A percentile compares a stretch with the other conserved stretches of the same genome.
These are phyloP conservation scores for Diplolepis rosae DNA, from an alignment of 2,888 invertebrate genomes.

Conservation along the genomic window DNA sequence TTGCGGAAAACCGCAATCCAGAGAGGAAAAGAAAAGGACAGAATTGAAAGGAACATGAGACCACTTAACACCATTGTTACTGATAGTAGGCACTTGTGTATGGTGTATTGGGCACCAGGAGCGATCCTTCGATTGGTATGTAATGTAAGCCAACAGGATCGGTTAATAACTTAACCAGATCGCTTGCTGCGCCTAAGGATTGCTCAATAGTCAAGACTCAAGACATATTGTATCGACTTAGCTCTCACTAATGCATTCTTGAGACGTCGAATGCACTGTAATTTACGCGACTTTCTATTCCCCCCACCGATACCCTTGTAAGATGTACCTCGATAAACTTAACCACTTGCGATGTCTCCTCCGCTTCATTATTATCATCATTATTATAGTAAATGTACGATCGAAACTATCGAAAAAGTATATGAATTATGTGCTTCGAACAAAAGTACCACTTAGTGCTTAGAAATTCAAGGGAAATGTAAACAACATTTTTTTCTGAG, in stretches of 20 bases:
- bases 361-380: not conserved
- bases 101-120: constrained; percentile 6
- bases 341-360: not conserved
- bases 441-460: not conserved
- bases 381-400: not conserved
- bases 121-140: constrained; percentile 9
- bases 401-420: not conserved
- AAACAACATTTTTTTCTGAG: no score
- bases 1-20: constrained; percentile 10
- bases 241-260: constrained; percentile 25
- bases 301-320: constrained; percentile 5
- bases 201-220: constrained; percentile 13
- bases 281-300: constrained; percentile 30
- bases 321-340: constrained; percentile 1
- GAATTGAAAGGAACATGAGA: constrained; percentile 10
- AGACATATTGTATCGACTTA: constrained; percentile 23
- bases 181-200: constrained; percentile 14
- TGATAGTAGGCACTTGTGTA: constrained; percentile 12
- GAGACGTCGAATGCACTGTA: constrained; percentile 23
- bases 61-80: constrained; percentile 12
- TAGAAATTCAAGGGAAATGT: not conserved
- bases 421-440: not conserved
- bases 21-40: not conserved
- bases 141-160: not conserved
- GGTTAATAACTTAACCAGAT: not conserved